phyloP scores from a whole-genome alignment of 2,888 invertebrate genomes.

The Norana najaformis region DNA sequence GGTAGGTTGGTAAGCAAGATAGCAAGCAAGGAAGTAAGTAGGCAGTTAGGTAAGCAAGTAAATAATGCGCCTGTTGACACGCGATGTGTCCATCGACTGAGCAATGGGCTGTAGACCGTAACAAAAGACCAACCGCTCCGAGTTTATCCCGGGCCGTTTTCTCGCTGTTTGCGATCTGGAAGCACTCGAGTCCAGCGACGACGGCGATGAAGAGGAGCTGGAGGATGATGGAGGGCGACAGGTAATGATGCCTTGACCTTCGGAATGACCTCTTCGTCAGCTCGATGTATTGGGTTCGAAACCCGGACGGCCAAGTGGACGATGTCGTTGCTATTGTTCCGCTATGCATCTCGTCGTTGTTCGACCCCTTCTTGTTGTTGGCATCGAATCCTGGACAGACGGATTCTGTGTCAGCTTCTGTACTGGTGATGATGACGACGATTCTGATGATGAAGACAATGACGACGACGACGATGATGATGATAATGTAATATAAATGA shows the following conservation, averaged over 20 bases:
- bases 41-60: too few relatives aligned
- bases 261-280: slow-evolving; percentile 72
- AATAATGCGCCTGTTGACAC: too few relatives aligned
- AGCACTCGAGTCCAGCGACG: slow-evolving; percentile 78
- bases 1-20: too few relatives aligned
- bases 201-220: slow-evolving; percentile 68
- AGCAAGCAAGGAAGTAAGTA: too few relatives aligned
- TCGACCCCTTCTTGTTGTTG: too few relatives aligned
- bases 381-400: background rate
- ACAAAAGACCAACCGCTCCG: slow-evolving; percentile 69
- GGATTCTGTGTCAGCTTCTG: too few relatives aligned
- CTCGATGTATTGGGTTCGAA: slow-evolving; percentile 75
- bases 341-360: background rate
- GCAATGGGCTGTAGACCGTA: too few relatives aligned
- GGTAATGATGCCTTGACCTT: slow-evolving; percentile 70
- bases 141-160: slow-evolving; percentile 77
- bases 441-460: too few relatives aligned
- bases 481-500: too few relatives aligned
- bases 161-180: slow-evolving; percentile 76
- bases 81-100: too few relatives aligned
- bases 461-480: too few relatives aligned
- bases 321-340: background rate
- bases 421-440: too few relatives aligned
- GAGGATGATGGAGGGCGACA: slow-evolving; percentile 77
- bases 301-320: slow-evolving; percentile 72